A percentile compares a stretch with the other conserved stretches of the same genome.
Conservation (phyloP, 2,797 vertebrate genomes). For the Spinibarbus caldwelli region DNA sequence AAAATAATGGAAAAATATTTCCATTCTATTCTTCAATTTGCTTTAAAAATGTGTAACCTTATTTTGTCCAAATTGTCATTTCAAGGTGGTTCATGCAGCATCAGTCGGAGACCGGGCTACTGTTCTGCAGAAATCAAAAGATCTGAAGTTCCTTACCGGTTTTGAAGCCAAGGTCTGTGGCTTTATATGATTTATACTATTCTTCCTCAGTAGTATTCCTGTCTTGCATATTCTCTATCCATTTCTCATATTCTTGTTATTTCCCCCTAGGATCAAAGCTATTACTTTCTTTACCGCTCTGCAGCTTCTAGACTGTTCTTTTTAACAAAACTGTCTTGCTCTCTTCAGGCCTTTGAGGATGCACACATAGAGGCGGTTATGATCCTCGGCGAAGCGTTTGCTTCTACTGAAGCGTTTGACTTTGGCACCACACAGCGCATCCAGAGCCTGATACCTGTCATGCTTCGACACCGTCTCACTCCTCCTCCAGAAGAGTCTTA, state of each 20-base stretch:
- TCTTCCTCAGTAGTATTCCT: too few species aligned
- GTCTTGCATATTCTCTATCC: not conserved
- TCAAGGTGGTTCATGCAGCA: conserved; percentile 88
- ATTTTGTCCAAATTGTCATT: not conserved
- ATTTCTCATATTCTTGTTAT: not conserved
- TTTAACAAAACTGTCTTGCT: not conserved
- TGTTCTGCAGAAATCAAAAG: conserved; percentile 87
- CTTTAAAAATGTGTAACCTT: not conserved
- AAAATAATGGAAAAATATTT: not conserved
- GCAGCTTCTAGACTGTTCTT: conserved; percentile 19
- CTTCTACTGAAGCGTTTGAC: conserved; percentile 78
- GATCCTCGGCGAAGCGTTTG: conserved; percentile 90
- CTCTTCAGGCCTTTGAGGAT: conserved; percentile 79
- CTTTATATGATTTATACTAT: not conserved
- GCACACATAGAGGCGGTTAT: conserved; percentile 90
- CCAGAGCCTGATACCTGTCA: conserved; percentile 83
- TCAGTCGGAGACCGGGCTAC: conserved; percentile 81
- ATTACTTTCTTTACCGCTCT: not conserved
- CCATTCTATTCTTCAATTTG: not conserved
- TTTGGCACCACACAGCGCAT: conserved; percentile 85
- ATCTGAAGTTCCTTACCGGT: conserved; percentile 89
- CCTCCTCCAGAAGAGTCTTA: conserved; percentile 90
- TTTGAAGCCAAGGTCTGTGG: conserved; percentile 88
- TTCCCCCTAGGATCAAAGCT: not conserved
- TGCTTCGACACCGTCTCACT: conserved; percentile 87